phyloP scores from a whole-genome alignment of 1,140 invertebrate species.

The Zaprionus davidi region DNA sequence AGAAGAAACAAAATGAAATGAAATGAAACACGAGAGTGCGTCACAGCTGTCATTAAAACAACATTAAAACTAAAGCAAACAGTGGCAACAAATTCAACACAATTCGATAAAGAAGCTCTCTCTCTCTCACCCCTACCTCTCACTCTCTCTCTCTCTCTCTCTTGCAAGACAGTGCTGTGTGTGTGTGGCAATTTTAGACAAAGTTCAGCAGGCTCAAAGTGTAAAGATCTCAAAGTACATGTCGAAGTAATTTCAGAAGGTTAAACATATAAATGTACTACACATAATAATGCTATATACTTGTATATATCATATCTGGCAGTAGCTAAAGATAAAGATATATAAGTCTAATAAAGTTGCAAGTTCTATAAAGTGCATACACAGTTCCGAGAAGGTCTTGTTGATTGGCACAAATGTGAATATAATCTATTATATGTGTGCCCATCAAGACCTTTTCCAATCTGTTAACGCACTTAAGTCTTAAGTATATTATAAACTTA shows the following conservation, averaged over 20 bases:
- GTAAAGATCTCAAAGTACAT: background rate
- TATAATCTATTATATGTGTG: too few relatives aligned
- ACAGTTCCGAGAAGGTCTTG: too few relatives aligned
- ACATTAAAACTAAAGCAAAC: conserved; percentile 72
- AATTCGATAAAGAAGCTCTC: background rate
- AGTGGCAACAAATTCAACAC: conserved; percentile 60
- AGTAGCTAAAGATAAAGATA: too few relatives aligned
- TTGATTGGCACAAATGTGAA: too few relatives aligned
- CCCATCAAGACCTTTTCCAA: too few relatives aligned
- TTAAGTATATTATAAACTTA: too few relatives aligned
- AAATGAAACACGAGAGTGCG: conserved; percentile 12
- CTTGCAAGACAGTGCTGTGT: conserved; percentile 16
- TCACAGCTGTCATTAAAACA: conserved; percentile 71
- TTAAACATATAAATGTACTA: background rate
- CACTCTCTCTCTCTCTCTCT: background rate
- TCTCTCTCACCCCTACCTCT: background rate
- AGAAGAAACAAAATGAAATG: conserved; percentile 20
- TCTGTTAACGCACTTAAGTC: too few relatives aligned
- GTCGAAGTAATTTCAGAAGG: background rate
- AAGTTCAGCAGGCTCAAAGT: background rate
- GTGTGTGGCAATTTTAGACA: background rate
- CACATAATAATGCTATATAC: background rate
- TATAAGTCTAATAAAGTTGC: too few relatives aligned
- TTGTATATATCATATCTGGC: background rate
- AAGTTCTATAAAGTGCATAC: background rate